phyloP scores from a whole-genome alignment of 2,797 vertebrate genomes.

The Agapornis canus region DNA sequence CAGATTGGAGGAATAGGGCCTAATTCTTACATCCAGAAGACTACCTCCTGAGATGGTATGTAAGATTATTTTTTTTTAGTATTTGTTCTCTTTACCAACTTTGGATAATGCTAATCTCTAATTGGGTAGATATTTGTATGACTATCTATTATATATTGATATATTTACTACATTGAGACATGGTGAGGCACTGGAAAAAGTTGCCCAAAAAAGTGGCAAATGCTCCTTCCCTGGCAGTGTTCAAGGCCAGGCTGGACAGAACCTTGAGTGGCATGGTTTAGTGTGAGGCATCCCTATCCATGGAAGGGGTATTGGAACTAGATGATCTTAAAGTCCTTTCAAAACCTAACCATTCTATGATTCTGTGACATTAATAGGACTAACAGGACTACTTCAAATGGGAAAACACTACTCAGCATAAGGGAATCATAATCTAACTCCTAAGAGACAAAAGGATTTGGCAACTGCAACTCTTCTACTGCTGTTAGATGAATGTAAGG shows the following conservation, averaged over 20 bases:
- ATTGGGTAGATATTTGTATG: neutral
- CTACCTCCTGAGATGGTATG: neutral
- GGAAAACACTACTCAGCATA: neutral
- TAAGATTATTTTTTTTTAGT: neutral
- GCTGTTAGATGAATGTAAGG: neutral
- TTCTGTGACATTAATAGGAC: neutral
- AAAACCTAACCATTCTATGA: neutral
- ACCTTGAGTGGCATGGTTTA: neutral
- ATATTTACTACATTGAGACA: neutral
- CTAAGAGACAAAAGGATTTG: neutral
- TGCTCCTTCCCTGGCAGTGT: neutral
- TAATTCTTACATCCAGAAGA: neutral
- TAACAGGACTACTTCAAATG: neutral
- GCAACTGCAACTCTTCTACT: neutral
- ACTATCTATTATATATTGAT: neutral
- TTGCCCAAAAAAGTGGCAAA: neutral
- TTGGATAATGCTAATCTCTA: neutral
- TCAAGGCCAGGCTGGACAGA: neutral
- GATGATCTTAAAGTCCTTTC: neutral
- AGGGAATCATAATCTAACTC: neutral
- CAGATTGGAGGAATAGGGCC: neutral
- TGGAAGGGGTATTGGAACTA: neutral
- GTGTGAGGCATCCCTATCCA: neutral
- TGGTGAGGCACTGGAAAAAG: neutral
- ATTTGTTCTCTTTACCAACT: neutral